Conservation (phyloP, 2,888 invertebrate genomes). For the Lepidocyrtoides sp. region DNA sequence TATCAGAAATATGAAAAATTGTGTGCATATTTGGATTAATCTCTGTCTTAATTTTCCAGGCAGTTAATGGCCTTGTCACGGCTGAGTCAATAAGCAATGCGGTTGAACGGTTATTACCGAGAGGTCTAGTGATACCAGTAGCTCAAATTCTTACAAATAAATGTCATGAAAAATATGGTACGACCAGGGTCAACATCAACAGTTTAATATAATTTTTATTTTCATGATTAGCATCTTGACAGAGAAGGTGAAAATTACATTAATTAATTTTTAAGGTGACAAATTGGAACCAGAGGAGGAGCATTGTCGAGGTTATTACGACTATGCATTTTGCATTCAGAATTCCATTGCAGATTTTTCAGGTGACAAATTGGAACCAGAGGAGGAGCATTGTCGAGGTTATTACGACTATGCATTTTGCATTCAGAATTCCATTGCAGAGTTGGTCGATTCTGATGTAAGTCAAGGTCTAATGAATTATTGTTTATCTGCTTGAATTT, state of each 20-base stretch:
- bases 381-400: constrained; percentile 38
- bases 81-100: constrained; percentile 13
- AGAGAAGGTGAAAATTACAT: no score
- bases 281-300: constrained; percentile 42
- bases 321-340: constrained; percentile 71
- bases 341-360: constrained; percentile 36
- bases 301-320: constrained; percentile 45
- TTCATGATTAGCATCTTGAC: no score
- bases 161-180: constrained; percentile 64
- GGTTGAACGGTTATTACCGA: background rate
- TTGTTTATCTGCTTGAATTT: no score
- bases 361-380: constrained; percentile 28
- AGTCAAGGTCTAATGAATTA: no score
- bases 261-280: background rate
- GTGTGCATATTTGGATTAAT: no score
- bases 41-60: background rate
- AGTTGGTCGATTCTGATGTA: constrained; percentile 62
- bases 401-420: constrained; percentile 69
- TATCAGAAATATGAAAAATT: background rate
- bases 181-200: no score
- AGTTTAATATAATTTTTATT: no score
- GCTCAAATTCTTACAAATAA: background rate
- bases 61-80: constrained; percentile 28
- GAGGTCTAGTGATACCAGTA: background rate
- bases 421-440: constrained; percentile 59